phyloP scores from a whole-genome alignment of 1,140 invertebrate species.

The Teleogryllus occipitalis region DNA sequence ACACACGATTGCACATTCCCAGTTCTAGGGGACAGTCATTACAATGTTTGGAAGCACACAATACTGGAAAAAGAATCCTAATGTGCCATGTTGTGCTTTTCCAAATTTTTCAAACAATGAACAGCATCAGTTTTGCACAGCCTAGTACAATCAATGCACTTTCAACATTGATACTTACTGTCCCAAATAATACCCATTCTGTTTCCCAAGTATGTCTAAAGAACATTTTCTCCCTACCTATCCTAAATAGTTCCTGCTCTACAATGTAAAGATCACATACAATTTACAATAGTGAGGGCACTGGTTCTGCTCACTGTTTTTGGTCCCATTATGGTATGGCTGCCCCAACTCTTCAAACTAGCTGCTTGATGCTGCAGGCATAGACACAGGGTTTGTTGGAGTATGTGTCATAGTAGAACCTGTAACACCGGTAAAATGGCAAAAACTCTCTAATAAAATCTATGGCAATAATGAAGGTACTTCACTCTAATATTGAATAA shows the following conservation, averaged over 20 bases:
- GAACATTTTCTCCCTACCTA: too few relatives aligned
- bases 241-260: too few relatives aligned
- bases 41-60: background rate
- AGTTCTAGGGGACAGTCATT: background rate
- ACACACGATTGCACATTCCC: background rate
- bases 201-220: too few relatives aligned
- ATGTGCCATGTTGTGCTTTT: too few relatives aligned
- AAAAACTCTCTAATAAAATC: background rate
- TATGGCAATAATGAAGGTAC: background rate
- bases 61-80: background rate
- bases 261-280: too few relatives aligned
- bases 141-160: too few relatives aligned
- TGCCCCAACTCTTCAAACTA: background rate
- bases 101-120: too few relatives aligned
- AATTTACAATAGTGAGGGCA: too few relatives aligned
- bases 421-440: background rate
- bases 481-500: background rate
- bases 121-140: too few relatives aligned
- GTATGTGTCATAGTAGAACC: slow-evolving; percentile 12
- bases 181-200: too few relatives aligned
- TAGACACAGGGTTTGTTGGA: slow-evolving; percentile 2
- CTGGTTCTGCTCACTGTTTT: background rate
- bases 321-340: slow-evolving; percentile 13
- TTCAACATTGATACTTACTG: too few relatives aligned
- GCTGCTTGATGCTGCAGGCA: slow-evolving; percentile 19